Percentiles rank a stretch among this genome's conserved stretches.
Evolutionary conservation across 1,140 invertebrate genomes (phyloP).

Genomic region (Panagrolaimus sp.): DNA sequence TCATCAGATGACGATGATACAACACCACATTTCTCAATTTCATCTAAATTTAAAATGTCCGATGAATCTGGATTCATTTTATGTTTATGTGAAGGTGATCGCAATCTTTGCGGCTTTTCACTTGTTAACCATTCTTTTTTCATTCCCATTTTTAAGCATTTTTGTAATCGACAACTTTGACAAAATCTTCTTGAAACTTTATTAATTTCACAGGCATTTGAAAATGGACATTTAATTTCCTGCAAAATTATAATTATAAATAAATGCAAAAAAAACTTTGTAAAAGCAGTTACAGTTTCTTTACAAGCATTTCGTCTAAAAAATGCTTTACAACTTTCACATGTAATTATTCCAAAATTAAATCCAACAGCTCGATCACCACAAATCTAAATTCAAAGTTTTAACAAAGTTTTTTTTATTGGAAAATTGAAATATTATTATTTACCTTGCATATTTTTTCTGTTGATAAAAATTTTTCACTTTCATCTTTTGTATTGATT

Average conservation of each 20-base stretch:
- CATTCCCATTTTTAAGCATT: slow-evolving; percentile 20
- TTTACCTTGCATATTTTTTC: no score
- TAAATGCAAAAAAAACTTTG: neutral
- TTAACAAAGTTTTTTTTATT: no score
- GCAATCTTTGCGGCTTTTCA: neutral
- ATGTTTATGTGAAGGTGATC: neutral
- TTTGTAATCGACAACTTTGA: slow-evolving; percentile 24
- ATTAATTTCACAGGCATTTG: slow-evolving; percentile 24
- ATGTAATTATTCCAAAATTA: slow-evolving; percentile 25
- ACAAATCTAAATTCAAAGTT: slow-evolving; percentile 15
- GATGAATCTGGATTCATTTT: neutral
- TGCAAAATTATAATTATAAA: slow-evolving; percentile 1
- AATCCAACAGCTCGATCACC: slow-evolving; percentile 24
- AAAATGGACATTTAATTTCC: slow-evolving; percentile 23
- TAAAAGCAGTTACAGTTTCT: neutral
- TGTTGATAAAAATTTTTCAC: no score
- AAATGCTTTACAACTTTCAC: slow-evolving; percentile 28
- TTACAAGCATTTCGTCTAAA: slow-evolving; percentile 18
- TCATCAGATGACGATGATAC: neutral
- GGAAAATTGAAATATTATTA: no score
- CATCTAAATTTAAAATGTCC: neutral
- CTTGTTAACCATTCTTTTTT: slow-evolving; percentile 7
- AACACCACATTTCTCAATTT: slow-evolving; percentile 2
- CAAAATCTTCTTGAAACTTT: slow-evolving; percentile 19
- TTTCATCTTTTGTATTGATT: no score